phyloP scores from a whole-genome alignment of 2,113 vertebrate genomes.

The Phyllopteryx taeniolatus region DNA sequence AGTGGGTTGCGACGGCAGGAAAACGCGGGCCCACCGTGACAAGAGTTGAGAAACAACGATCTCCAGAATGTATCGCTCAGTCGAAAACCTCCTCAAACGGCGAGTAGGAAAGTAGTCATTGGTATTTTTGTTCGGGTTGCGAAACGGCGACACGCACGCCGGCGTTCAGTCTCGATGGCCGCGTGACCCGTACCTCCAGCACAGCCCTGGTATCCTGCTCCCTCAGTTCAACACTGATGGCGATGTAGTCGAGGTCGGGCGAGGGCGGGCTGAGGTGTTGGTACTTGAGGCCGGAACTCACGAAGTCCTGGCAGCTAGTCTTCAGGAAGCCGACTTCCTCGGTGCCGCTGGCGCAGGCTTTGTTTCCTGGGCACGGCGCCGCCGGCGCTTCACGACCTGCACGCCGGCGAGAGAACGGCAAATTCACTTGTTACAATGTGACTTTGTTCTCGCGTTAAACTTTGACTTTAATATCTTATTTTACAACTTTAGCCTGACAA shows the following conservation, averaged over 20 bases:
- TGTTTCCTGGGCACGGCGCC: constrained; percentile 61
- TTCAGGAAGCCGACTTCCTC: constrained; percentile 64
- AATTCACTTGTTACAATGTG: too few relatives aligned
- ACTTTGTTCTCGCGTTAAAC: too few relatives aligned
- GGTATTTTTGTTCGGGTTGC: too few relatives aligned
- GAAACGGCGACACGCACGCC: too few relatives aligned
- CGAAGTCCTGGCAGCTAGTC: constrained; percentile 70
- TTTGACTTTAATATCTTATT: not conserved
- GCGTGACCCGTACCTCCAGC: constrained; percentile 52
- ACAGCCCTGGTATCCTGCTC: constrained; percentile 55
- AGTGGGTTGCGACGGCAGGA: too few relatives aligned
- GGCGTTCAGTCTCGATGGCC: not conserved
- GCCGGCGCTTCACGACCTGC: constrained; percentile 57
- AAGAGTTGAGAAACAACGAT: too few relatives aligned
- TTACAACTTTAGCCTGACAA: not conserved
- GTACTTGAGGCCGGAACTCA: constrained; percentile 66
- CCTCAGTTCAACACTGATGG: constrained; percentile 68
- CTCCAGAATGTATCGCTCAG: not conserved
- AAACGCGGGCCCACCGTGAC: too few relatives aligned
- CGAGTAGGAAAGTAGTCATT: too few relatives aligned
- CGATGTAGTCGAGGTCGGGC: constrained; percentile 69
- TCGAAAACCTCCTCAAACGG: too few relatives aligned
- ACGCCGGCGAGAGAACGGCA: not conserved
- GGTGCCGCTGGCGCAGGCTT: constrained; percentile 53
- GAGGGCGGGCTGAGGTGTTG: constrained; percentile 70